These are phyloP conservation scores for Masticophis lateralis DNA, from an alignment of 2,797 vertebrate genomes.

Conservation along the genomic window DNA sequence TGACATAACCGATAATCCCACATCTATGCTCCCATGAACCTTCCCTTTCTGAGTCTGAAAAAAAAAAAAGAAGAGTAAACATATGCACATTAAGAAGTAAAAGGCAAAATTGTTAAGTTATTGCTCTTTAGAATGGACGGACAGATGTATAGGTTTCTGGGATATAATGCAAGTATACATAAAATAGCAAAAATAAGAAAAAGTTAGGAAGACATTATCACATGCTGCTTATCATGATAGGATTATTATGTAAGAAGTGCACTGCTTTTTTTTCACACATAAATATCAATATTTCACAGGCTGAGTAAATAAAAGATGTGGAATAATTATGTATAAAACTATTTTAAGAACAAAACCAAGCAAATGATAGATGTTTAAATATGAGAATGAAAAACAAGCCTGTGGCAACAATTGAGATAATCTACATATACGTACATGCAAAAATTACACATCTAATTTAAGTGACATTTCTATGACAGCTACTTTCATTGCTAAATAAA, in stretches of 20 bases:
- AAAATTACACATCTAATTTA: neutral
- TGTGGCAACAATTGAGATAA: neutral
- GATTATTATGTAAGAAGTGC: neutral
- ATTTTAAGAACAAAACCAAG: neutral
- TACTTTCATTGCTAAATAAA: neutral
- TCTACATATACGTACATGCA: neutral
- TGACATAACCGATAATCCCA: slow-evolving; percentile 98
- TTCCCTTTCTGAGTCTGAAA: slow-evolving; percentile 96
- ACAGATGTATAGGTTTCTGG: neutral
- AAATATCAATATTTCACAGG: neutral
- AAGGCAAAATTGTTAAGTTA: neutral
- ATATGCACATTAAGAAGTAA: slow-evolving; percentile 26
- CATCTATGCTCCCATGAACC: slow-evolving; percentile 96
- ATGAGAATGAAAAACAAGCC: neutral
- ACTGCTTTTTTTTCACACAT: neutral
- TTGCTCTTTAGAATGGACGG: neutral
- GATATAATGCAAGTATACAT: neutral
- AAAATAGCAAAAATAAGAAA: neutral
- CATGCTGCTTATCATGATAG: neutral
- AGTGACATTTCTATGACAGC: neutral
- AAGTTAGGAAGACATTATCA: neutral
- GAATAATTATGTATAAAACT: neutral
- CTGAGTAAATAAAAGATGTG: neutral
- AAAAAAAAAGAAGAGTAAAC: slow-evolving; percentile 28
- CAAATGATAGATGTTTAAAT: neutral